Evolutionary conservation across 2,797 vertebrate species (phyloP), one percentile per base, ranked within the genome.

Genomic region (Sylvilagus floridanus): DNA sequence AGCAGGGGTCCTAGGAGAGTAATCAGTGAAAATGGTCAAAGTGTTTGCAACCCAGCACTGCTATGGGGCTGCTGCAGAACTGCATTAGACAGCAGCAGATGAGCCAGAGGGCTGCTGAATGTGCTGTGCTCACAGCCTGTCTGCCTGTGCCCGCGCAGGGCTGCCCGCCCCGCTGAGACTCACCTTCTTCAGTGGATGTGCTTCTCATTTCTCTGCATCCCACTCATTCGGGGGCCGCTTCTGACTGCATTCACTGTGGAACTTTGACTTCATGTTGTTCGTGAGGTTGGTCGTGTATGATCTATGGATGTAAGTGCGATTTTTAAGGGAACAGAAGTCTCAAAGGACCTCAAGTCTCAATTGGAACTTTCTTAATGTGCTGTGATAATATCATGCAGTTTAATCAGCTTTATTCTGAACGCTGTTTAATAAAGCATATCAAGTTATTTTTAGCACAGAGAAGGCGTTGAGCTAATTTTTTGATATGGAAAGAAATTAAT

Each of bases 401-500:
- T 94, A 89, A 91, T 89, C 84, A 82, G 84, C 69, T 96, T 94
- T 66, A 47, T 91, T 90, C 91, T 77, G 72, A 95, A 66, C 32
- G 54, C 47, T 96, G 78, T 82, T 90, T 95, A 90, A 90, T 90
- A 92, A 92, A 75, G 50, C 11, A 5, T 77, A 60, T 52, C 32
- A 54, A 71, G 90, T 84, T 91, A 85, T 91, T 93, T 95, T 94
- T 30, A 79, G 72, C 72, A 54, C 28, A 73, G 79, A 86, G 24
- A 17, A 91, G 42, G 60, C 71, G 90, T 75, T 77, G 68, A 87
- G 50, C 37, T 96, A 57, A 42, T 78, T 89, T 89, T 92, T 92
- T 68, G 63, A 35, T 65, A 68, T 86, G 47, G 76, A 89, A 92
- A 89, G 54, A 95, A 89, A 42, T 69, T 68, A 81, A 88, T 60